phyloP scores from a whole-genome alignment of 2,113 vertebrate genomes.

The Meleagris gallopavo region DNA sequence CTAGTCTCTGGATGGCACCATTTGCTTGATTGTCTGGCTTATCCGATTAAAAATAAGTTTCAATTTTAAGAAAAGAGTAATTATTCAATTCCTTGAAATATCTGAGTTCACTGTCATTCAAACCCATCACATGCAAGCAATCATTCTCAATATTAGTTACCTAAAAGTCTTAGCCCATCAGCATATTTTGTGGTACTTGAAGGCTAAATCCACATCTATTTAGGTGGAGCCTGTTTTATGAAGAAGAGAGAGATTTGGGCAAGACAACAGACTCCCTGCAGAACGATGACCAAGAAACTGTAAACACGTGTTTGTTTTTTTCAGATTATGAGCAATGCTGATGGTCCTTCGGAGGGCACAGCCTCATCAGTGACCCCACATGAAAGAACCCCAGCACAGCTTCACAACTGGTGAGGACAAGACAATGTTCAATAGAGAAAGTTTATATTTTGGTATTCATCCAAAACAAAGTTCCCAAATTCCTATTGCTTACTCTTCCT shows the following conservation, averaged over 20 bases:
- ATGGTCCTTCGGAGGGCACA: accelerated
- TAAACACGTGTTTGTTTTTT: neutral
- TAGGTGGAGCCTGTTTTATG: neutral
- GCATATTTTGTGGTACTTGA: neutral
- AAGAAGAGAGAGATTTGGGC: neutral
- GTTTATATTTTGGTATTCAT: neutral
- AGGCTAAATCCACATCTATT: neutral
- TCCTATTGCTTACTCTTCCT: neutral
- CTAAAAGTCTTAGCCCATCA: neutral
- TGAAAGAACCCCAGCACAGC: neutral
- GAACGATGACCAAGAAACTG: neutral
- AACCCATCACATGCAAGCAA: accelerated
- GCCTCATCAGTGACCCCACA: accelerated
- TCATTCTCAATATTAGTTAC: neutral
- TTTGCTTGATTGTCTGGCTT: neutral
- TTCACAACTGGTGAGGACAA: neutral
- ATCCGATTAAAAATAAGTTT: neutral
- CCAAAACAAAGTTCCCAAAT: neutral
- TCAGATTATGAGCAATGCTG: neutral
- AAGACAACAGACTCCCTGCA: neutral
- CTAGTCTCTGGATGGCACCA: neutral
- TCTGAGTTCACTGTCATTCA: neutral
- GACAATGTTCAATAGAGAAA: neutral
- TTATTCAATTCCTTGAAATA: neutral
- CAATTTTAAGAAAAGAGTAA: neutral